A percentile compares a stretch with the other conserved stretches of the same genome.
phyloP scores from a whole-genome alignment of 2,888 invertebrate species.

The Sceliomorpha sp. region DNA sequence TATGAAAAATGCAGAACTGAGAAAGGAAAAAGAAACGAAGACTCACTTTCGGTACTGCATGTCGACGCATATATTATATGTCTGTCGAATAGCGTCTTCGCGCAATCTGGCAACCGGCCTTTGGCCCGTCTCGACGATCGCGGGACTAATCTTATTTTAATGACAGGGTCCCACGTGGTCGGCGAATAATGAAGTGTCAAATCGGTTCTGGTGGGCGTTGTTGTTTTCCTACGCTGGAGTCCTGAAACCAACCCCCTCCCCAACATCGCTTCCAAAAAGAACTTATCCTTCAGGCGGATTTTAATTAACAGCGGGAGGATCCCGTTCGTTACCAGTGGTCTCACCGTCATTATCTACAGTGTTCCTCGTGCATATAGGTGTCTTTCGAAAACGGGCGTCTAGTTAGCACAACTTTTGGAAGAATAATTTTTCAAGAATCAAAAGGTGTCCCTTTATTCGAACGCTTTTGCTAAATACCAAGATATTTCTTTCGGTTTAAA shows the following conservation, averaged over 20 bases:
- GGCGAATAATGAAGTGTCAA: constrained; percentile 80
- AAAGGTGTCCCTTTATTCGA: constrained; percentile 32
- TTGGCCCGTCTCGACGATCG: constrained; percentile 62
- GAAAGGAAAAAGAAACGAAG: constrained; percentile 26
- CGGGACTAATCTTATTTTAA: constrained; percentile 79
- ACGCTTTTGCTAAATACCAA: not conserved
- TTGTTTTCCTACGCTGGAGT: constrained; percentile 59
- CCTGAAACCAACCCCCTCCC: constrained; percentile 50
- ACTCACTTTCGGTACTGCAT: constrained; percentile 28
- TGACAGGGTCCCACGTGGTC: constrained; percentile 75
- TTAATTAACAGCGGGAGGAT: constrained; percentile 75
- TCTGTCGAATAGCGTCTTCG: constrained; percentile 43
- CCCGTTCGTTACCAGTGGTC: constrained; percentile 65
- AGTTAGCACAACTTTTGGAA: constrained; percentile 27
- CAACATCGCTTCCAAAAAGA: constrained; percentile 28
- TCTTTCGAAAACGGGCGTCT: constrained; percentile 28
- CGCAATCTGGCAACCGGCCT: constrained; percentile 45
- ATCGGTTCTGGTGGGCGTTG: constrained; percentile 75
- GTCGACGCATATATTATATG: constrained; percentile 40
- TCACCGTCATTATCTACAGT: constrained; percentile 67
- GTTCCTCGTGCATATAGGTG: constrained; percentile 44
- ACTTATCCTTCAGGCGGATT: constrained; percentile 69
- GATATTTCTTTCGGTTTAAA: not conserved
- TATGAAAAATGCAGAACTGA: constrained; percentile 17
- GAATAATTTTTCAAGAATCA: constrained; percentile 41